A percentile compares a stretch with the other conserved stretches of the same genome.
Conservation (phyloP, 2,113 vertebrate species). For the Chelonoidis abingdonii region DNA sequence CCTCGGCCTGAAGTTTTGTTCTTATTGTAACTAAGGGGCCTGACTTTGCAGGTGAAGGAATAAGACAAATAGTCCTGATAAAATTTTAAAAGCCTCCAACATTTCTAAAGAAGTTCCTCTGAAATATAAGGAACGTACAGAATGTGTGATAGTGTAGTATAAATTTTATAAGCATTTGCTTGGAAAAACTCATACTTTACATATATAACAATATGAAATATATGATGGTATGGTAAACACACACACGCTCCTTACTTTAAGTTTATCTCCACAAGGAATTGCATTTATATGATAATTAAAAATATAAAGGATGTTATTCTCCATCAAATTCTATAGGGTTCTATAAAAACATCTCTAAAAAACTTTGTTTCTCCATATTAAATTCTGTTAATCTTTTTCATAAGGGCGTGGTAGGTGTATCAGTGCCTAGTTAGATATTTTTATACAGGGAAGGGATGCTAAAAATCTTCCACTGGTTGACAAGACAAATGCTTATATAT, state of each 20-base stretch:
- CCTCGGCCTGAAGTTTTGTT: background rate
- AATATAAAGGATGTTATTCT: background rate
- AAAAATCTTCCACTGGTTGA: background rate
- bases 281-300: background rate
- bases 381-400: background rate
- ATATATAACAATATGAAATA: background rate
- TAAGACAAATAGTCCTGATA: background rate
- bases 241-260: background rate
- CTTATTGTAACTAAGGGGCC: background rate
- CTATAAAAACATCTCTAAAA: background rate
- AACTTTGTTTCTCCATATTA: background rate
- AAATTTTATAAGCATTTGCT: background rate
- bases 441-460: background rate
- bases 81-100: background rate
- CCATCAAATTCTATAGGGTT: background rate
- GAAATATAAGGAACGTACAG: background rate
- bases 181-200: background rate
- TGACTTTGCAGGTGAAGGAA: background rate
- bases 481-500: background rate
- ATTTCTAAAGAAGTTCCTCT: background rate
- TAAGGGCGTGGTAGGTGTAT: background rate
- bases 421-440: background rate
- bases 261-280: background rate
- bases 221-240: background rate
- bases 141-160: background rate